These are phyloP conservation scores for Chloroclysta siterata DNA, from an alignment of 2,888 invertebrate genomes.

Conservation along the genomic window DNA sequence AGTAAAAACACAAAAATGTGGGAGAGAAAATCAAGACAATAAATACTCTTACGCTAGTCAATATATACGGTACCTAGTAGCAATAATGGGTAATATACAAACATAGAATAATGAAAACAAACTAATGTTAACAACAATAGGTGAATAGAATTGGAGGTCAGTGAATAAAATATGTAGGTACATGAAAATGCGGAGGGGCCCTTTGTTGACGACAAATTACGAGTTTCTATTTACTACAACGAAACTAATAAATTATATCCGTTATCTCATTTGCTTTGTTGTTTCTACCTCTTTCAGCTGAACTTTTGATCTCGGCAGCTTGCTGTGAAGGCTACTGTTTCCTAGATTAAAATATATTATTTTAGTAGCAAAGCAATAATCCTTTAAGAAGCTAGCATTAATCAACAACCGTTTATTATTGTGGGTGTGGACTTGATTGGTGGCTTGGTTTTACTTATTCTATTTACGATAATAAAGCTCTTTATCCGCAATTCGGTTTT, in stretches of 20 bases:
- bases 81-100: too few species aligned
- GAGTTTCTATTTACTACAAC: conserved; percentile 62
- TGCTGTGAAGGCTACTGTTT: conserved; percentile 12
- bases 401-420: not conserved
- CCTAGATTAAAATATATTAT: conserved; percentile 14
- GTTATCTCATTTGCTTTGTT: conserved; percentile 50
- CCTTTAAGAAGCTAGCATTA: conserved; percentile 7
- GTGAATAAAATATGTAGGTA: conserved; percentile 72
- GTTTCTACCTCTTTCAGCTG: conserved; percentile 18
- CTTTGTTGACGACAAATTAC: conserved; percentile 73
- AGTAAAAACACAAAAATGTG: too few species aligned
- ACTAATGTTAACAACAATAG: conserved; percentile 55
- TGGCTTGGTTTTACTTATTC: not conserved
- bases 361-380: conserved; percentile 1
- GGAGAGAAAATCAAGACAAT: not conserved
- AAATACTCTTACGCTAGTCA: conserved; percentile 21
- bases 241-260: conserved; percentile 63
- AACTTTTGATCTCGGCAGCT: conserved; percentile 19
- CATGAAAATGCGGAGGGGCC: conserved; percentile 51
- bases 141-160: conserved; percentile 69
- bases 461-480: not conserved
- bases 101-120: too few species aligned
- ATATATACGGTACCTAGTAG: too few species aligned
- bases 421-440: not conserved
- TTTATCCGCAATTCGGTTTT: too few species aligned